Evolutionary conservation across 2,888 invertebrate genomes (phyloP), one percentile per base, ranked within the genome.

Genomic region (Crioceris asparagi): DNA sequence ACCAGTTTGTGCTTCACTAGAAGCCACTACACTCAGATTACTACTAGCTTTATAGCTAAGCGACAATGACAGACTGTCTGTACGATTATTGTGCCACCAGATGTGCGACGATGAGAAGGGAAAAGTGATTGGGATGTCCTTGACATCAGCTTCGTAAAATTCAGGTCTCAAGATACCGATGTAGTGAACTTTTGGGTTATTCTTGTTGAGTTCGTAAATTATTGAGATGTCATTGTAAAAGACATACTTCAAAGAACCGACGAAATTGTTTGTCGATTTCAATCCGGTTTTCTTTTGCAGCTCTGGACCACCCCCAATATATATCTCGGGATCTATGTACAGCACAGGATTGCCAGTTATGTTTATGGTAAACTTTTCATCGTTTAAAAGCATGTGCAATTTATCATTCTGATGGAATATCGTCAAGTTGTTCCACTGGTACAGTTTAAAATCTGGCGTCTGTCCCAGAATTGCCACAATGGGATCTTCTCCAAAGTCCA

Each of bases 201-300:
- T 79, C 51, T 80, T 79, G 51, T 85, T 80, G 43, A 93, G 64
- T 57, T 90, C 88, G 59, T 91, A 90, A 43, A 94, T 69, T 47
- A 94, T 86, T 1, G 90, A 88, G 18, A 90, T 80, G 56, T 91
- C 90, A 61, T 93, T 92, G 65, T 88, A 91, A 61, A 87, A 93
- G 31, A 92, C 87, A 60, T 90, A 90, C 59, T 90, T 88, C 23
- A 94, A 62, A 50, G 86, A 86, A 16, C 94, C 39, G 80, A 90
- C 54, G 76, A 77, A 49, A 86, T 64, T 63, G 45, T 65, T 65
- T 17, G 54, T 53, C 1, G 65, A 65, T 39, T 54, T 51, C 11
- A 65, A 67, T 32, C 91, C 85, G 61, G 78, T 79, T 68, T 84
- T 85, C 64, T 86, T 85, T 55, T 83, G 71, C 42, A 86, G 62